phyloP scores from a whole-genome alignment of 2,797 vertebrate genomes.

The Chrysocyon brachyurus region DNA sequence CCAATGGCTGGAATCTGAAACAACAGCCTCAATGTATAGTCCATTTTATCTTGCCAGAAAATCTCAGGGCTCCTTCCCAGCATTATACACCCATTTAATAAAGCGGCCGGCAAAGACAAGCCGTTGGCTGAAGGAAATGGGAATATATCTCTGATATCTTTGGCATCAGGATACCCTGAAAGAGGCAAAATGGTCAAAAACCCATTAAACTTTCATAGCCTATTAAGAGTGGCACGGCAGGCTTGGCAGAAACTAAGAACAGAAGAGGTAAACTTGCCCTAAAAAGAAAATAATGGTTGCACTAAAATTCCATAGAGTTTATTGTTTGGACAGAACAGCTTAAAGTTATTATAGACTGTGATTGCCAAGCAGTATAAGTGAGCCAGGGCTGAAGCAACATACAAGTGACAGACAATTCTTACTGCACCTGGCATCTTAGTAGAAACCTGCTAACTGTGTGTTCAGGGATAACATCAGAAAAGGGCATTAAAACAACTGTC shows the following conservation, averaged over 20 bases:
- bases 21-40: constrained; percentile 1
- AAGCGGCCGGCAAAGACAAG: constrained; percentile 22
- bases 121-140: not conserved
- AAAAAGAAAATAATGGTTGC: not conserved
- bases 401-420: constrained; percentile 51
- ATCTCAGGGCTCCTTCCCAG: constrained; percentile 66
- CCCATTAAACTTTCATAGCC: constrained; percentile 28
- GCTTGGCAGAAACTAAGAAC: not conserved
- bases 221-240: constrained; percentile 24
- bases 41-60: constrained; percentile 29
- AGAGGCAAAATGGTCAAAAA: constrained; percentile 56
- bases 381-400: not conserved
- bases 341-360: constrained; percentile 33
- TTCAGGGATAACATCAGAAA: constrained; percentile 61
- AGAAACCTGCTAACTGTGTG: constrained; percentile 39
- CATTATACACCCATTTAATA: not conserved
- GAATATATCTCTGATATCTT: constrained; percentile 24
- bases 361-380: not conserved
- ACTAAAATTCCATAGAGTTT: constrained; percentile 28
- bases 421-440: constrained; percentile 35
- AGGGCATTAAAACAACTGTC: constrained; percentile 52
- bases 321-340: not conserved
- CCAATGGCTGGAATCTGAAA: not conserved
- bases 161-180: constrained; percentile 53
- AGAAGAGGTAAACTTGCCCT: constrained; percentile 12